Evolutionary conservation across 2,113 vertebrate species (phyloP), one percentile per base, ranked within the genome.

Genomic region (Zeus faber): DNA sequence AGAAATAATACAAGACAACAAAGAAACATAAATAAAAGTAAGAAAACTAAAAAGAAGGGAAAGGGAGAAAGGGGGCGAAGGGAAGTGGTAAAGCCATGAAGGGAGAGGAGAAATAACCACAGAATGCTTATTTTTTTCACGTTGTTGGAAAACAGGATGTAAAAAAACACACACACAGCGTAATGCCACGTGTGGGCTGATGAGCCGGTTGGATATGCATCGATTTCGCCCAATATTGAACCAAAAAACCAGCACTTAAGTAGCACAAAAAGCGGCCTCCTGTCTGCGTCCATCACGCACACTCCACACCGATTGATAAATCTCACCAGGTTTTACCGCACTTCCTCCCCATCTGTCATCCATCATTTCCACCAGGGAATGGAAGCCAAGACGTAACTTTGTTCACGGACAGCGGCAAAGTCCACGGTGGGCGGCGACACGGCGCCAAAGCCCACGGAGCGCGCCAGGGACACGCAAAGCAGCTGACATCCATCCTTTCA

Each of bases 11-110:
- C 58, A 17, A 44, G 74, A 66, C 67, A 70, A 69, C 59, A 86
- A 75, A 72, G 40, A 48, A 69, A 67, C 63, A 77, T 60, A 76
- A 86, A 82, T 73, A 84, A 76, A 80, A 62, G 49, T 49, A 60
- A 74, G 58, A 52, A 76, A 72, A 70, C 33, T 47, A 54, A 35
- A 77, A 54, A 5, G 5, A 41, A 51, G 33, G 31, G 25, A 62
- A 33, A 14, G 17, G n/a, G n/a, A n/a, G n/a, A n/a, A n/a, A n/a
- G n/a, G n/a, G n/a, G n/a, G n/a, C n/a, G n/a, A n/a, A n/a, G n/a
- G n/a, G n/a, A n/a, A n/a, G n/a, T n/a, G n/a, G n/a, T n/a, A n/a
- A n/a, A n/a, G n/a, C n/a, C n/a, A n/a, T n/a, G n/a, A n/a, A 74
- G 77, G 41, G 27, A 80, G 75, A 81, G 68, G 44, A 23, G 33